phyloP scores from a whole-genome alignment of 1,140 invertebrate genomes.

The Battus philenor region DNA sequence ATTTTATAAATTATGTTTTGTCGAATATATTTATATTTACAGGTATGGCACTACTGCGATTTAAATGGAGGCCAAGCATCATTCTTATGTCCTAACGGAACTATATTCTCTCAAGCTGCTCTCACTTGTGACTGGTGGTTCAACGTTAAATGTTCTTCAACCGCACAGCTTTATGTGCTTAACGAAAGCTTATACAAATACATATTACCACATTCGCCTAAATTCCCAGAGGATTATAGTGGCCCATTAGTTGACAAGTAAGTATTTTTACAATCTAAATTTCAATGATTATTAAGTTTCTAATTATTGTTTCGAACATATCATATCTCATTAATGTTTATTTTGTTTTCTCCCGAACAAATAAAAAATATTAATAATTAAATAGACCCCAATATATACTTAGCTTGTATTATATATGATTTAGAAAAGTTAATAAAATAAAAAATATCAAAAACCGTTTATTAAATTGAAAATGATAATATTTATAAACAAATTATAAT shows the following conservation, averaged over 20 bases:
- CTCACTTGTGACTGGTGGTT: constrained; percentile 96
- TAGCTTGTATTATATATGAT: too few relatives aligned
- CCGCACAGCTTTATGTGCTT: constrained; percentile 88
- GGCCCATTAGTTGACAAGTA: constrained; percentile 89
- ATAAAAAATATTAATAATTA: too few relatives aligned
- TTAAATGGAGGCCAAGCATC: constrained; percentile 93
- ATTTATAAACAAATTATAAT: too few relatives aligned
- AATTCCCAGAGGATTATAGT: constrained; percentile 91
- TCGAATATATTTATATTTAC: constrained; percentile 31
- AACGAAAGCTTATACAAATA: constrained; percentile 93
- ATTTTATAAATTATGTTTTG: constrained; percentile 3
- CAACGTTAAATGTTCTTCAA: constrained; percentile 89
- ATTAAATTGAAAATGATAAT: too few relatives aligned
- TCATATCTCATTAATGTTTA: too few relatives aligned
- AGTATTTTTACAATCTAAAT: too few relatives aligned
- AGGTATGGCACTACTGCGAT: constrained; percentile 95
- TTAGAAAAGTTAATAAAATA: too few relatives aligned
- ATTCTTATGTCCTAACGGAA: constrained; percentile 93
- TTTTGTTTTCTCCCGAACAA: too few relatives aligned
- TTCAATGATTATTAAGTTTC: too few relatives aligned
- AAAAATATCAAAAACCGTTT: too few relatives aligned
- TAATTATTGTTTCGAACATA: too few relatives aligned
- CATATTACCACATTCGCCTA: constrained; percentile 88
- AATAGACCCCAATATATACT: too few relatives aligned
- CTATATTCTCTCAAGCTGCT: constrained; percentile 91